Evolutionary conservation across 2,797 vertebrate species (phyloP).

Genomic region (Peromyscus attwateri): DNA sequence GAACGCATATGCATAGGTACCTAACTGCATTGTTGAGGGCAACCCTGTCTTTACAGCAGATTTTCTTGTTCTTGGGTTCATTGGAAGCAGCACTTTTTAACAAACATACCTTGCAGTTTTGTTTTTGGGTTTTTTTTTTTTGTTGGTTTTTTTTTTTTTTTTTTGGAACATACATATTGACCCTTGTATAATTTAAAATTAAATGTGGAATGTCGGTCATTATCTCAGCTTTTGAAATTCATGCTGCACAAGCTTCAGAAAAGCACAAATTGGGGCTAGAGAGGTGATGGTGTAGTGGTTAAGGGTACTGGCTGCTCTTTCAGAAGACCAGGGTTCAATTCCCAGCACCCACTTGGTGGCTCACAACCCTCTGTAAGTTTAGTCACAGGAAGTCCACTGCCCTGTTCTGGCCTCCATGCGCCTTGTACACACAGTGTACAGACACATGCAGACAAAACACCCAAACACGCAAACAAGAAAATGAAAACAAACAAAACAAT

Average conservation of each 20-base stretch:
- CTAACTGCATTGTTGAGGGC: neutral
- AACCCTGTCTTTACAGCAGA: neutral
- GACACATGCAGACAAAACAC: neutral
- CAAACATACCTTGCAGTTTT: neutral
- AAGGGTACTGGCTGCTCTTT: neutral
- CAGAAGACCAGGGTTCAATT: neutral
- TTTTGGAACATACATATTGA: neutral
- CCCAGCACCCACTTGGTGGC: neutral
- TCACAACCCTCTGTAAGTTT: no score
- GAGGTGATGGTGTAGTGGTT: neutral
- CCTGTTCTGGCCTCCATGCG: neutral
- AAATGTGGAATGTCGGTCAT: slow-evolving; percentile 15
- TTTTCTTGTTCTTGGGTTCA: neutral
- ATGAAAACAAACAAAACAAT: neutral
- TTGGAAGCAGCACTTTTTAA: neutral
- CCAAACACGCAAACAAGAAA: neutral
- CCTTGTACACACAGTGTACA: neutral
- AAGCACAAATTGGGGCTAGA: neutral
- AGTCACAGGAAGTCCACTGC: neutral
- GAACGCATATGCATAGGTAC: neutral
- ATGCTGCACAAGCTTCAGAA: slow-evolving; percentile 2
- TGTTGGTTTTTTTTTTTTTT: no score
- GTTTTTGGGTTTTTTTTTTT: neutral
- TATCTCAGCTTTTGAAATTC: slow-evolving; percentile 33
- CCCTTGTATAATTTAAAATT: neutral